These are phyloP conservation scores for Dicentrarchus labrax DNA, from an alignment of 2,113 vertebrate species.

Conservation along the genomic window DNA sequence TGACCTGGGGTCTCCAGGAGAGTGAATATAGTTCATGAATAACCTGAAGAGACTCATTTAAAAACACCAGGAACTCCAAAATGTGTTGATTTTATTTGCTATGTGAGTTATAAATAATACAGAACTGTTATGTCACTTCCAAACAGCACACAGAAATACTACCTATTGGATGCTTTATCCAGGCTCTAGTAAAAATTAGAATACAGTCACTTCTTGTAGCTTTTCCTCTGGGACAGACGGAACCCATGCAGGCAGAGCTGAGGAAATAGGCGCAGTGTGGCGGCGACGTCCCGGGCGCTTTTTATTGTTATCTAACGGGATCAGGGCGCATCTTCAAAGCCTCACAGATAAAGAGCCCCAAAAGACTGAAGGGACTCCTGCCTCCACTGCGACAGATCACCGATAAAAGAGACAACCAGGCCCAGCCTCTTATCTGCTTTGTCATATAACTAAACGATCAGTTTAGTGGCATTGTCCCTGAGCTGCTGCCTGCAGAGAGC, in stretches of 20 bases:
- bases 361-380: slow-evolving; percentile 65
- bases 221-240: neutral
- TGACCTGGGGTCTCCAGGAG: neutral
- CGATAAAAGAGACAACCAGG: slow-evolving; percentile 75
- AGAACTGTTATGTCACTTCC: neutral
- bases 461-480: slow-evolving; percentile 66
- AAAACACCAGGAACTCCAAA: neutral
- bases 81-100: neutral
- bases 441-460: slow-evolving; percentile 78
- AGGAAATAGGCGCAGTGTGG: slow-evolving; percentile 82
- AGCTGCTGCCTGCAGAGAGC: slow-evolving; percentile 42
- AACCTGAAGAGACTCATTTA: neutral
- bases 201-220: slow-evolving; percentile 6
- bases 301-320: slow-evolving; percentile 73
- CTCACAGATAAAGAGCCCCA: slow-evolving; percentile 74
- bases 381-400: slow-evolving; percentile 70
- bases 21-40: neutral
- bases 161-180: neutral
- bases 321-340: slow-evolving; percentile 83
- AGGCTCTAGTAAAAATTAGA: slow-evolving; percentile 1
- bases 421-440: slow-evolving; percentile 76
- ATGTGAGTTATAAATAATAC: neutral
- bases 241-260: slow-evolving; percentile 18
- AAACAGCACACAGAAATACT: neutral
- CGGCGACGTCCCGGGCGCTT: slow-evolving; percentile 63